Conservation (phyloP, 2,888 invertebrate species). For the Cheilosia soror region DNA sequence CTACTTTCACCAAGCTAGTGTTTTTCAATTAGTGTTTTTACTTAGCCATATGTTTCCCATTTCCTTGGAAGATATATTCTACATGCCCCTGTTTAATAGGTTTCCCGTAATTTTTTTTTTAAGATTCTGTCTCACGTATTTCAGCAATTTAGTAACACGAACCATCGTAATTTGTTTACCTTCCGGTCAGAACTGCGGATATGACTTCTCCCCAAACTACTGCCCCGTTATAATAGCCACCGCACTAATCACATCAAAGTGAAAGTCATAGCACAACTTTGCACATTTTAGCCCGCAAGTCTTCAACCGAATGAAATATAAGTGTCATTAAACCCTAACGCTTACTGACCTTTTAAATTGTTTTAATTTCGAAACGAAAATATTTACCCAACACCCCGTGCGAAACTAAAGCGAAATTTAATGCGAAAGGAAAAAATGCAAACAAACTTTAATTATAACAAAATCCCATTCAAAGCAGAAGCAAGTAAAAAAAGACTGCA, state of each 20-base stretch:
- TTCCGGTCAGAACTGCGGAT: too few relatives aligned
- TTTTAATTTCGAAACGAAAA: slow-evolving; percentile 60
- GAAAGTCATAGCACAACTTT: neutral
- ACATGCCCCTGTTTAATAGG: too few relatives aligned
- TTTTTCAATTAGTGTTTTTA: too few relatives aligned
- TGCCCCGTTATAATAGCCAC: neutral
- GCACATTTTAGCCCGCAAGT: neutral
- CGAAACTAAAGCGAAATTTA: slow-evolving; percentile 27
- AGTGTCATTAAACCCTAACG: slow-evolving; percentile 1
- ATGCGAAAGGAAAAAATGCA: slow-evolving; percentile 24
- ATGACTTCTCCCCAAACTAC: too few relatives aligned
- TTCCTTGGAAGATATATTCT: too few relatives aligned
- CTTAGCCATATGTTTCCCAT: too few relatives aligned
- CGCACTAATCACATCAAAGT: neutral
- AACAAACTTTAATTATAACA: slow-evolving; percentile 55
- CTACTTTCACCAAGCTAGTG: too few relatives aligned
- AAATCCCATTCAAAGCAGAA: slow-evolving; percentile 37
- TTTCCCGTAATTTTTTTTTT: too few relatives aligned
- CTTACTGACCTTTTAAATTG: slow-evolving; percentile 28
- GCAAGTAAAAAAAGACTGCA: slow-evolving; percentile 16
- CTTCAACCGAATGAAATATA: slow-evolving; percentile 1
- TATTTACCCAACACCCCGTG: slow-evolving; percentile 45
- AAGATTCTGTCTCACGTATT: too few relatives aligned
- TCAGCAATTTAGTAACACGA: too few relatives aligned
- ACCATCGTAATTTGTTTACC: too few relatives aligned